Evolutionary conservation across 2,113 vertebrate species (phyloP).

Genomic region (Chlorodrepanis virens): DNA sequence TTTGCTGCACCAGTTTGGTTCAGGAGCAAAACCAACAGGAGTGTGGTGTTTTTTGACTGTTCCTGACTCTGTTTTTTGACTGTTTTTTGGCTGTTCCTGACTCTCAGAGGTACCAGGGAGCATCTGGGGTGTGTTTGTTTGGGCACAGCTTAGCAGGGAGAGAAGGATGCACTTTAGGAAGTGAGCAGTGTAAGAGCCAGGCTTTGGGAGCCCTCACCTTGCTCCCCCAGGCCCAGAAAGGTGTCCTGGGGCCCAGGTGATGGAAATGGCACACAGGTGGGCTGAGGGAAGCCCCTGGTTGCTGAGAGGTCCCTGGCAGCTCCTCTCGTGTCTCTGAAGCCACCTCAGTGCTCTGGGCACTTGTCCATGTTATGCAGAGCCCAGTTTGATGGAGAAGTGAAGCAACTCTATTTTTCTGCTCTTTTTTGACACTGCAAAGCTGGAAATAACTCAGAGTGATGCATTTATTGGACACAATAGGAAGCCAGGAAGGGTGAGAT

Average conservation of each 20-base stretch:
- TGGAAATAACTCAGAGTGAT: background rate
- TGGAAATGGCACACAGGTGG: accelerated
- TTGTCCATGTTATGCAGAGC: background rate
- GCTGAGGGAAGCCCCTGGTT: background rate
- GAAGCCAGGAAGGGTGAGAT: background rate
- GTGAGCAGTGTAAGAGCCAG: background rate
- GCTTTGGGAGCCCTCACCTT: background rate
- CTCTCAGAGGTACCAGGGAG: background rate
- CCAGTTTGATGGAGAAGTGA: background rate
- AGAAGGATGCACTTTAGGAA: background rate
- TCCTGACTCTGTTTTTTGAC: background rate
- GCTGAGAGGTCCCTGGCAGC: background rate
- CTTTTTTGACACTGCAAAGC: background rate
- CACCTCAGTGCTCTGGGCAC: background rate
- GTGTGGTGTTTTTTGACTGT: background rate
- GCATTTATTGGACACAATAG: background rate
- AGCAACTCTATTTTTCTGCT: background rate
- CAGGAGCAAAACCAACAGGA: background rate
- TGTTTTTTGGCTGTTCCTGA: background rate
- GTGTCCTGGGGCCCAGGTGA: background rate
- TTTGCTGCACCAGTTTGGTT: background rate
- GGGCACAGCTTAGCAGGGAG: background rate
- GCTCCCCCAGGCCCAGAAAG: accelerated
- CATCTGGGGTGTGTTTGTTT: background rate
- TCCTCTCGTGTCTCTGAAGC: background rate